phyloP scores from a whole-genome alignment of 2,797 vertebrate genomes.

The Sebastes ruberrimus region DNA sequence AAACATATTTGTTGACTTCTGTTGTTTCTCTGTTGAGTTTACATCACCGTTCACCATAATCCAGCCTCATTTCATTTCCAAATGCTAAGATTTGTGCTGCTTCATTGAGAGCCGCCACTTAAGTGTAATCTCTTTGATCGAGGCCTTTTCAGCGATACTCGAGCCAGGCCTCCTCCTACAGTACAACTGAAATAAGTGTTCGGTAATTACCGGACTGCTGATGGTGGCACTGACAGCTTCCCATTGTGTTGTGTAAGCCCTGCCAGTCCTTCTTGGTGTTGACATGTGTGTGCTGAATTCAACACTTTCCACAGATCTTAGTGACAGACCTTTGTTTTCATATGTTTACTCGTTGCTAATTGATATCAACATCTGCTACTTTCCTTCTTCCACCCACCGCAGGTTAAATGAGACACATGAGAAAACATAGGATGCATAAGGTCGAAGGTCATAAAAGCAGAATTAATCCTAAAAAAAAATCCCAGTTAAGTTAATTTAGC shows the following conservation, averaged over 20 bases:
- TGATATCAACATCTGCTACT: slow-evolving; percentile 62
- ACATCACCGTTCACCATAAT: slow-evolving; percentile 5
- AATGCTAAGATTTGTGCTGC: slow-evolving; percentile 24
- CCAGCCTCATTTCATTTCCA: slow-evolving; percentile 4
- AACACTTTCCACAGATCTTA: slow-evolving; percentile 62
- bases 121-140: slow-evolving; percentile 23
- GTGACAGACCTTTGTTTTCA: slow-evolving; percentile 74
- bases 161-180: slow-evolving; percentile 18
- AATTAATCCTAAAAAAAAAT: neutral
- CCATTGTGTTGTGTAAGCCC: slow-evolving; percentile 54
- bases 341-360: slow-evolving; percentile 78
- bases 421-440: neutral
- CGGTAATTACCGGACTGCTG: slow-evolving; percentile 55
- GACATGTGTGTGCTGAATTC: slow-evolving; percentile 60
- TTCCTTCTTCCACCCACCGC: neutral
- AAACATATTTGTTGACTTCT: slow-evolving; percentile 9
- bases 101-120: slow-evolving; percentile 15
- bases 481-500: neutral
- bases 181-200: slow-evolving; percentile 25
- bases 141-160: slow-evolving; percentile 15
- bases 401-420: neutral
- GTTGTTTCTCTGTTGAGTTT: neutral
- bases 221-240: slow-evolving; percentile 62
- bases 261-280: slow-evolving; percentile 43
- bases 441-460: neutral